Conservation (phyloP, 2,113 vertebrate species). For the Nibea albiflora region DNA sequence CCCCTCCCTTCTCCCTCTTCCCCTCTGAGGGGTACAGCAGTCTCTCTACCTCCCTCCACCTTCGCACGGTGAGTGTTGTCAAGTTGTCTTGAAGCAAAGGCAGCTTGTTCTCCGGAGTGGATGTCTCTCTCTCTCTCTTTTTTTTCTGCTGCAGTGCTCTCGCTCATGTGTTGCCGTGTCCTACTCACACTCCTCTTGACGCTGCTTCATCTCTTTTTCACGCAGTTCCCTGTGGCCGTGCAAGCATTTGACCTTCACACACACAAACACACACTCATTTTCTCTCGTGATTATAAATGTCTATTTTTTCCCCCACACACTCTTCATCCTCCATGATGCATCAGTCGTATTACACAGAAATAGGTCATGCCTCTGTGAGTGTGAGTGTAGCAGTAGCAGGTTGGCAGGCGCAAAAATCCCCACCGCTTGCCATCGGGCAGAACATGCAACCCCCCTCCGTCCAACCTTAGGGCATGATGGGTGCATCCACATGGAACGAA, state of each 20-base stretch:
- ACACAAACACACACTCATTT: neutral
- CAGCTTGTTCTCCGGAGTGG: constrained; percentile 49
- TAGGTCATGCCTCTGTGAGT: constrained; percentile 41
- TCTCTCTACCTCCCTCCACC: constrained; percentile 77
- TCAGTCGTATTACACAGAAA: constrained; percentile 34
- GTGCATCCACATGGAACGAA: constrained; percentile 37
- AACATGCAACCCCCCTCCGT: neutral
- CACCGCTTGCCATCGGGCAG: neutral
- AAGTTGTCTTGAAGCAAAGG: constrained; percentile 71
- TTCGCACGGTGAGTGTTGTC: constrained; percentile 89
- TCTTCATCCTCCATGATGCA: constrained; percentile 17
- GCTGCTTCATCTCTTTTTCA: constrained; percentile 44
- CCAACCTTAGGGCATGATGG: constrained; percentile 4
- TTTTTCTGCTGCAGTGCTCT: constrained; percentile 85
- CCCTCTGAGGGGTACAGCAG: constrained; percentile 77
- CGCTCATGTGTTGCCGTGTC: constrained; percentile 55
- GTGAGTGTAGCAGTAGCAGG: constrained; percentile 26
- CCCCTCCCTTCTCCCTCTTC: constrained; percentile 6
- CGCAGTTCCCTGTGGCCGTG: constrained; percentile 39
- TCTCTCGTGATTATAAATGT: neutral
- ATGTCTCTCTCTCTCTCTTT: constrained; percentile 72
- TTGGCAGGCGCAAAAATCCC: constrained; percentile 30
- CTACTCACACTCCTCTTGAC: constrained; percentile 29
- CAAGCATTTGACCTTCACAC: constrained; percentile 71
- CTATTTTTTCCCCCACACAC: constrained; percentile 6